Conservation (phyloP, 2,113 vertebrate genomes). For the Saguinus midas region DNA sequence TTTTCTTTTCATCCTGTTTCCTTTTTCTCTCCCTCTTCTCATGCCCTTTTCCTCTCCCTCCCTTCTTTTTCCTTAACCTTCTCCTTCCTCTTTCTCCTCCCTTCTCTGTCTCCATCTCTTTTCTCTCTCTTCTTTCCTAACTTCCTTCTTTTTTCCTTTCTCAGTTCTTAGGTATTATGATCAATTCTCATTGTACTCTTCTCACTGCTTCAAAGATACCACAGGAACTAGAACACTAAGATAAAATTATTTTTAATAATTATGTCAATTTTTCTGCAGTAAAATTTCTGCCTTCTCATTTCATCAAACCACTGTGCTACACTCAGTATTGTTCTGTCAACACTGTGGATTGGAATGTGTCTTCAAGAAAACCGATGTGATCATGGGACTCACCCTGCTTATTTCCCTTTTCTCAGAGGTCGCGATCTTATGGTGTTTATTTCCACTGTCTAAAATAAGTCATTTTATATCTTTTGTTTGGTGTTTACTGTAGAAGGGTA, state of each 20-base stretch:
- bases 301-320: background rate
- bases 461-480: background rate
- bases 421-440: background rate
- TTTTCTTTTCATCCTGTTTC: background rate
- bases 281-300: background rate
- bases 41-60: too few species aligned
- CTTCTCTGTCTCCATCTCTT: background rate
- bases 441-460: background rate
- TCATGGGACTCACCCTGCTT: background rate
- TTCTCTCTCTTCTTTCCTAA: background rate
- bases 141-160: background rate
- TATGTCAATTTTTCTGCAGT: background rate
- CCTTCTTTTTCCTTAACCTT: background rate
- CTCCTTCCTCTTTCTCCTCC: background rate
- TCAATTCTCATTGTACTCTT: background rate
- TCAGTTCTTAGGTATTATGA: background rate
- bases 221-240: background rate
- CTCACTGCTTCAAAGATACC: background rate
- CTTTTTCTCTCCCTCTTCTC: background rate
- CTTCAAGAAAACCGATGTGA: background rate
- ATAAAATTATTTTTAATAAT: background rate
- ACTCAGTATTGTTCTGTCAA: background rate
- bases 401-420: background rate
- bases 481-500: background rate
- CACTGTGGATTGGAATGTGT: background rate